These are phyloP conservation scores for Geococcyx californianus DNA, from an alignment of 2,113 vertebrate species.

Conservation along the genomic window DNA sequence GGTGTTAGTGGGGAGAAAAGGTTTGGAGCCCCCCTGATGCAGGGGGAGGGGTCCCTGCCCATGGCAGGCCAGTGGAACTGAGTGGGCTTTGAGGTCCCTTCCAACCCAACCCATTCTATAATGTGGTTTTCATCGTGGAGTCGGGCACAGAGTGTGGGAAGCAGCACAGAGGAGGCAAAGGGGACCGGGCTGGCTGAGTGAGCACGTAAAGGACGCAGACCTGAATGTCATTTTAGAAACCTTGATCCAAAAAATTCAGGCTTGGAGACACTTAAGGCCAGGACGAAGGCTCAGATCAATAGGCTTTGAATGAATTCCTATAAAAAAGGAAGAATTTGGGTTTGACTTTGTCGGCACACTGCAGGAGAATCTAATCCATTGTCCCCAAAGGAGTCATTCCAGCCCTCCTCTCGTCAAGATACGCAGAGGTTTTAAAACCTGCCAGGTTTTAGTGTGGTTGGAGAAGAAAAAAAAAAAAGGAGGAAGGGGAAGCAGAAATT, in stretches of 20 bases:
- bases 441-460: neutral
- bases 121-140: fast-evolving
- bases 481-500: neutral
- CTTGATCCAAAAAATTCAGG: neutral
- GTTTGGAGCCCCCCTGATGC: no score
- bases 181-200: neutral
- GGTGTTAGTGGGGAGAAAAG: neutral
- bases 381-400: neutral
- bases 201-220: neutral
- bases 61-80: no score
- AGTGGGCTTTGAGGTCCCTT: no score
- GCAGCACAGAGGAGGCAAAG: neutral
- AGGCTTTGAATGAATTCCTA: slow-evolving; percentile 38
- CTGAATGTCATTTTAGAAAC: neutral
- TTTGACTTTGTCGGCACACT: slow-evolving; percentile 13
- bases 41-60: no score
- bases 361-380: slow-evolving; percentile 9
- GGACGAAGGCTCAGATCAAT: slow-evolving; percentile 3
- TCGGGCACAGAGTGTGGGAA: fast-evolving
- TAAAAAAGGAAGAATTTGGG: slow-evolving; percentile 46
- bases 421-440: slow-evolving; percentile 10
- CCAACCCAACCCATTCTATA: no score
- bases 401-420: neutral
- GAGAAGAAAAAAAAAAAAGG: neutral
- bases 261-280: neutral